These are phyloP conservation scores for zebrafish (Danio rerio) DNA, from an alignment of 2,113 vertebrate species.

Conservation along the genomic window GRCz12tu NC_133182.1:63586001-63586500, in stretches of 20 bases:
- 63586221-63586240: not conserved
- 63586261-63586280: not conserved
- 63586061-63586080: not conserved
- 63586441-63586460: not conserved
- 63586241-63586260: not conserved
- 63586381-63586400: no score
- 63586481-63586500: not conserved
- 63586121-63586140: not conserved
- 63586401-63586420: not conserved
- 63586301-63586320: not conserved
- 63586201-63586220: not conserved
- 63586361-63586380: not conserved
- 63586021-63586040: not conserved
- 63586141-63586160: not conserved
- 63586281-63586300: not conserved
- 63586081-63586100: not conserved
- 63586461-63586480: not conserved
- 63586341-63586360: not conserved
- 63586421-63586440: not conserved
- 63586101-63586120: not conserved
- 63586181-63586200: not conserved
- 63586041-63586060: not conserved
- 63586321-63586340: not conserved
- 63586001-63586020: conserved; percentile 1
- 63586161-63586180: not conserved